A percentile compares a stretch with the other conserved stretches of the same genome.
Evolutionary conservation across 2,797 vertebrate species (phyloP).

Genomic region (Catostomus latipinnis): DNA sequence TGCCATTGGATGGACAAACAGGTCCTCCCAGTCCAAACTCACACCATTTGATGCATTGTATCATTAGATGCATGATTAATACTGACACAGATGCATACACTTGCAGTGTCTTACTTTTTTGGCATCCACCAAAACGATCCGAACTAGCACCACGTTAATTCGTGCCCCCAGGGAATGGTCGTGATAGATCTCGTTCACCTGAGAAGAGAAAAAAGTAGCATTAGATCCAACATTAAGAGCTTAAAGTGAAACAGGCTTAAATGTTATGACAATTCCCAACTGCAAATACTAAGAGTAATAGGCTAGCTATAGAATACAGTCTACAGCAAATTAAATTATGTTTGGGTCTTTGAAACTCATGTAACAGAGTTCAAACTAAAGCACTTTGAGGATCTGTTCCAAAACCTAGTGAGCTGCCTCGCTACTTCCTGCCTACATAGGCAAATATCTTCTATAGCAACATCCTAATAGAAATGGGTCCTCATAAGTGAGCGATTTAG

Average conservation of each 20-base stretch:
- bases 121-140: conserved; percentile 90
- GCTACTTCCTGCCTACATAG: too few species aligned
- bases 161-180: conserved; percentile 92
- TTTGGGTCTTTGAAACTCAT: background rate
- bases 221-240: conserved; percentile 18
- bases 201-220: conserved; percentile 62
- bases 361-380: background rate
- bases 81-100: too few species aligned
- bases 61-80: too few species aligned
- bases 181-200: conserved; percentile 98
- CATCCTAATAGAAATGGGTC: too few species aligned
- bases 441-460: too few species aligned
- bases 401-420: too few species aligned
- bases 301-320: background rate
- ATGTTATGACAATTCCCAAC: background rate
- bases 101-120: conserved; percentile 80
- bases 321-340: background rate
- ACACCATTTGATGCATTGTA: too few species aligned
- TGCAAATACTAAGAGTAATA: background rate
- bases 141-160: conserved; percentile 92
- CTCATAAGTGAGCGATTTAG: too few species aligned
- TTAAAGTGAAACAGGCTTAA: background rate
- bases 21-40: too few species aligned
- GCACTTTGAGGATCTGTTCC: too few species aligned
- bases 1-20: too few species aligned